These are phyloP conservation scores for Apteryx mantelli DNA, from an alignment of 2,113 vertebrate genomes.

Conservation along the genomic window DNA sequence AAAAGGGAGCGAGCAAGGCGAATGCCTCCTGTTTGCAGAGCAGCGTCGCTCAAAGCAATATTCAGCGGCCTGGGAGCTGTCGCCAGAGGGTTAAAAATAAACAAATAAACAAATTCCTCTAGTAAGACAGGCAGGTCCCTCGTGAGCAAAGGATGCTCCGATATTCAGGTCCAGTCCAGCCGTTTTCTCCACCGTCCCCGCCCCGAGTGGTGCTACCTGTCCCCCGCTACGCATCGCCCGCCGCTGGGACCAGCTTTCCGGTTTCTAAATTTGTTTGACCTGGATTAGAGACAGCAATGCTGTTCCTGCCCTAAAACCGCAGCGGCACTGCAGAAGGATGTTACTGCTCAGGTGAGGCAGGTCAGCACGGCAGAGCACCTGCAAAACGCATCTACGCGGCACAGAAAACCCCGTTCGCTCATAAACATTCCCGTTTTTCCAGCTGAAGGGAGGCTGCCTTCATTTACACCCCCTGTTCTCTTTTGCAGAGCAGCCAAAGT, in stretches of 20 bases:
- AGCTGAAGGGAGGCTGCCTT: neutral
- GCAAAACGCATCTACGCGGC: neutral
- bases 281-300: neutral
- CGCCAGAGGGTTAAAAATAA: neutral
- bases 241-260: neutral
- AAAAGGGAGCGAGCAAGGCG: neutral
- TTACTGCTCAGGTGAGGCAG: neutral
- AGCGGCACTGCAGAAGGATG: neutral
- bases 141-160: accelerated
- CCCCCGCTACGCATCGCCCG: neutral
- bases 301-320: neutral
- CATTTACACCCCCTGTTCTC: neutral
- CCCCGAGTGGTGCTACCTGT: accelerated
- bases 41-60: neutral
- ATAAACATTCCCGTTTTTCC: neutral
- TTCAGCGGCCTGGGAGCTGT: too few relatives aligned
- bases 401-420: neutral
- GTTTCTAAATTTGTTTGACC: neutral
- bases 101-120: neutral
- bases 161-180: accelerated
- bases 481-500: neutral
- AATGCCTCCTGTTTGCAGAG: neutral
- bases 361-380: neutral
- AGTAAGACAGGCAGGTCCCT: neutral
- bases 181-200: neutral